Evolutionary conservation across 2,888 invertebrate species (phyloP), one percentile per base, ranked within the genome.

Genomic region (Phalera bucephala): DNA sequence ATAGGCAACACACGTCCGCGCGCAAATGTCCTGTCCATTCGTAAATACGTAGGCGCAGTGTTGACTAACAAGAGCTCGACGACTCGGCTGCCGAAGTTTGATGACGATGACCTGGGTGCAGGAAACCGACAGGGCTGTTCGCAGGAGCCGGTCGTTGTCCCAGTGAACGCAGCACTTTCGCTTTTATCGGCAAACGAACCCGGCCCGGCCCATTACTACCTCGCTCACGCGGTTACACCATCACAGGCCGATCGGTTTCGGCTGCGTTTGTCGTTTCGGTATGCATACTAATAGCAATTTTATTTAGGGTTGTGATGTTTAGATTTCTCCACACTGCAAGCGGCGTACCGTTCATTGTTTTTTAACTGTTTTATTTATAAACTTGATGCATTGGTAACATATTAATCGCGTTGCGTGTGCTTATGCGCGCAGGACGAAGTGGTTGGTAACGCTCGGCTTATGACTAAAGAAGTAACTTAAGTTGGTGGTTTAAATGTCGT

Each of bases 121-220:
- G 79, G 81, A 79, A 77, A 70, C 72, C 61, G 64, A 51, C 67
- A 64, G 72, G 72, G 64, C 74, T 66, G 68, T 55, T 58, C 62
- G 69, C 75, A 82, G 87, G 85, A 84, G 75, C 58, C 82, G 88
- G 88, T 88, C 89, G 80, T 86, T 85, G 89, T 87, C 82, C 89
- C 83, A 88, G 62, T 89, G 87, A 88, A 87, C 86, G 82, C 63
- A 70, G 67, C 67, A 86, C 88, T 89, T 89, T 89, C 89, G 86
- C 85, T 89, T 85, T 89, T 80, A 76, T 80, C 80, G 88, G 88
- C 84, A 84, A 89, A 83, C 81, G 89, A 89, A 89, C 89, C 86
- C 83, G 73, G 75, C 89, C 86, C 83, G 73, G 75, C 56, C 75
- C 80, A 86, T 88, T 86, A 79, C 80, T 83, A 85, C 75, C 75